These are phyloP conservation scores for Lithobates pipiens DNA, from an alignment of 2,797 vertebrate species.

Conservation along the genomic window DNA sequence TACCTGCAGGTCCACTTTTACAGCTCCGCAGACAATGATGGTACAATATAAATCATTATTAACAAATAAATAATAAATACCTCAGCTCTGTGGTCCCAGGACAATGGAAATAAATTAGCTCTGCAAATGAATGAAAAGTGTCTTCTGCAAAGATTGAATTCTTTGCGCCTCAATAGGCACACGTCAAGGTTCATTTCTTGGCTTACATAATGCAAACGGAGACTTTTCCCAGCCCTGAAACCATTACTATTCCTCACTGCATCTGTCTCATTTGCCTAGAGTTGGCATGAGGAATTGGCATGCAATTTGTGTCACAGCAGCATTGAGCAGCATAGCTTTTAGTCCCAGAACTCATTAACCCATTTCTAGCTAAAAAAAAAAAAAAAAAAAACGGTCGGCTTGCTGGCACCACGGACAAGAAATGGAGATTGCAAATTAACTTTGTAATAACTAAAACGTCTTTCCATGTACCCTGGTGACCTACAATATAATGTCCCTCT, in stretches of 20 bases:
- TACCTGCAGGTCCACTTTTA: not conserved
- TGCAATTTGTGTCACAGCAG: slow-evolving; percentile 58
- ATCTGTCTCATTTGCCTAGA: slow-evolving; percentile 26
- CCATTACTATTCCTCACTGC: slow-evolving; percentile 1
- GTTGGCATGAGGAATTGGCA: slow-evolving; percentile 60
- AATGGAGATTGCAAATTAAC: not conserved
- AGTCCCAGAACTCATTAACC: slow-evolving; percentile 45
- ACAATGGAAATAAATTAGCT: slow-evolving; percentile 38
- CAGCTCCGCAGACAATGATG: not conserved
- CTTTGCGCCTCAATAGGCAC: not conserved
- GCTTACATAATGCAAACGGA: slow-evolving; percentile 5
- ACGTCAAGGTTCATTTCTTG: slow-evolving; percentile 30
- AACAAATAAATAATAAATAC: slow-evolving; percentile 21
- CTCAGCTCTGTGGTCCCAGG: slow-evolving; percentile 18
- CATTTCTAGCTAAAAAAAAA: slow-evolving; percentile 1
- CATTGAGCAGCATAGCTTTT: slow-evolving; percentile 14
- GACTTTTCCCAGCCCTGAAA: not conserved
- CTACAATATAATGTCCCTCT: not conserved
- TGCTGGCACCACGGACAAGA: not conserved
- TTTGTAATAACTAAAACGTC: not conserved
- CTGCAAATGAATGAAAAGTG: slow-evolving; percentile 9
- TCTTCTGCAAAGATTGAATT: slow-evolving; percentile 37
- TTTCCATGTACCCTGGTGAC: not conserved
- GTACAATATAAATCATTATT: not conserved
- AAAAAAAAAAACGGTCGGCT: not conserved